A percentile compares a stretch with the other conserved stretches of the same genome.
Conservation (phyloP, 2,113 vertebrate species). For the Lophotis ruficrista region DNA sequence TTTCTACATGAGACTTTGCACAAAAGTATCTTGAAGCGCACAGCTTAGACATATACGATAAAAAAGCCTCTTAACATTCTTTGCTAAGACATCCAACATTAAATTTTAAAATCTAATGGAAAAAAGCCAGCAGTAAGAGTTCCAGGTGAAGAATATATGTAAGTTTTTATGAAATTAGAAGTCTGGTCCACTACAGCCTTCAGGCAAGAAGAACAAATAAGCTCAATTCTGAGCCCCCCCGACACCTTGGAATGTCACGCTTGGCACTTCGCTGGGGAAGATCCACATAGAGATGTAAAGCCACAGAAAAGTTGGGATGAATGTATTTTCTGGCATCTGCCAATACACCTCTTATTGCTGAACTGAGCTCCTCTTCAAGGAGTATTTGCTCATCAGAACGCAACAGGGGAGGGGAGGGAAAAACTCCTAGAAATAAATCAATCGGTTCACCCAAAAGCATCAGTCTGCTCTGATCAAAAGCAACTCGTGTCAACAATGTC, state of each 20-base stretch:
- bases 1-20: neutral
- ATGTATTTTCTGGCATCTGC: neutral
- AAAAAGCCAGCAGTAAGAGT: neutral
- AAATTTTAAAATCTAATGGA: neutral
- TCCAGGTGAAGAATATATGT: neutral
- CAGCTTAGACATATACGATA: neutral
- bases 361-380: neutral
- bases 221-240: neutral
- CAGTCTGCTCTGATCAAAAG: neutral
- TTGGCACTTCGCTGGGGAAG: neutral
- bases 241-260: neutral
- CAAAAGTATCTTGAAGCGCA: neutral
- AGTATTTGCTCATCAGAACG: neutral
- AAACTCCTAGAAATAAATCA: neutral
- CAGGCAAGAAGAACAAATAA: neutral
- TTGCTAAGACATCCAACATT: neutral
- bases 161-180: neutral
- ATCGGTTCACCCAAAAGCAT: neutral
- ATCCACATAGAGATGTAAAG: neutral
- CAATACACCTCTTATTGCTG: neutral
- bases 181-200: neutral
- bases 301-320: neutral
- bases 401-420: neutral
- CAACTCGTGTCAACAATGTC: neutral
- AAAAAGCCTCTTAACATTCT: neutral